These are phyloP conservation scores for Seira sanloemensis DNA, from an alignment of 2,888 invertebrate genomes.

Conservation along the genomic window DNA sequence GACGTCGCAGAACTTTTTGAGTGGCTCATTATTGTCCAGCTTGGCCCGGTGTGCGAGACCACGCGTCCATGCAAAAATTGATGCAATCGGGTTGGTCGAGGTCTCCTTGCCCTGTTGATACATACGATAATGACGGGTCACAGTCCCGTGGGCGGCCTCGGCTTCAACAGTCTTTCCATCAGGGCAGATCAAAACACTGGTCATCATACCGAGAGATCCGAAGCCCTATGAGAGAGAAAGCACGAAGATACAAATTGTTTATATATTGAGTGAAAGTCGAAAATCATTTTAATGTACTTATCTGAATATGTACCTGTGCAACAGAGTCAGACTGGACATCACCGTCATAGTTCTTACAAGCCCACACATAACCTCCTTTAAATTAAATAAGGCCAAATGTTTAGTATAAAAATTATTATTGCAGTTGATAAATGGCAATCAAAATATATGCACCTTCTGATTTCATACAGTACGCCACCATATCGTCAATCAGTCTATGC, in stretches of 20 bases:
- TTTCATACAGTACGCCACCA: conserved; percentile 92
- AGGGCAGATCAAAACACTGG: conserved; percentile 90
- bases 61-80: conserved; percentile 93
- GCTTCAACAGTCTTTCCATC: conserved; percentile 92
- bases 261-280: too few relatives aligned
- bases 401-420: too few relatives aligned
- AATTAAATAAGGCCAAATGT: too few relatives aligned
- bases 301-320: conserved; percentile 84
- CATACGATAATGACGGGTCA: conserved; percentile 90
- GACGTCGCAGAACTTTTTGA: conserved; percentile 83
- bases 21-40: conserved; percentile 85
- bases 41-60: conserved; percentile 90
- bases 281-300: too few relatives aligned
- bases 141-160: conserved; percentile 95
- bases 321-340: conserved; percentile 94
- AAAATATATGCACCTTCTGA: too few relatives aligned
- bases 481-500: conserved; percentile 93
- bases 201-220: conserved; percentile 87
- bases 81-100: conserved; percentile 93
- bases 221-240: too few relatives aligned
- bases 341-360: conserved; percentile 95
- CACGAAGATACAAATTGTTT: too few relatives aligned
- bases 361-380: too few relatives aligned
- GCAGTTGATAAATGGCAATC: too few relatives aligned
- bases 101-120: conserved; percentile 91